Base-by-base conservation (phyloP, 2,797 vertebrate genomes). In the Sebastolobus alascanus region DNA sequence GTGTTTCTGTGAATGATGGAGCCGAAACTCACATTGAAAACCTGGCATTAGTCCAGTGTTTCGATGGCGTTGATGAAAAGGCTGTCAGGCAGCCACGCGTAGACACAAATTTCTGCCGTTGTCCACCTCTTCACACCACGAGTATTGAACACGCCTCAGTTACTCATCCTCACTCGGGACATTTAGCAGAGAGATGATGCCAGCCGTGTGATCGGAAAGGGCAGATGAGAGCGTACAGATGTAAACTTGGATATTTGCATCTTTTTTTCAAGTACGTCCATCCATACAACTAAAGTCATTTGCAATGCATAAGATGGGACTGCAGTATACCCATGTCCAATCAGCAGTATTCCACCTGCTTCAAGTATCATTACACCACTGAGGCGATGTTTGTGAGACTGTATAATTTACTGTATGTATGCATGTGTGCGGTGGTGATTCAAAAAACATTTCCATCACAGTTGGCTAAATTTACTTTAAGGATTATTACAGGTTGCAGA, bases 261-360 rank as follows among this genome's bases (percentile, higher is more conserved):
- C 54, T 75, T 58, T 63, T 73, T 75, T 82, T 75, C 64, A 61
- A 54, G 50, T 54, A 43, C 59, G 29, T 64, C 40, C 11, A 50
- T 68, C 71, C 67, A 20, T 31, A 59, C 27, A 73, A 11, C 22
- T 43, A 18, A 77, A 77, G 66, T 89, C 54, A 91, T 90, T 93
- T 89, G 13, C 92, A 90, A 94, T 93, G 87, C 90, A 90, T 91
- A 67, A 67, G 56, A 82, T 87, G 88, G 75, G 87, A 56, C 79
- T 18, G 0, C 9, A 29, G 70, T 81, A 85, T 77, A 46, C 77
- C 75, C 73, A 75, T 22, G 60, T 73, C 76, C 82, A 92, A 90
- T 90, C 83, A 87, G 35, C 61, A 55, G 14, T 20, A 55, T 50
- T 43, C 37, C 80, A 83, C 80, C 76, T 79, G 68, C 35, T 60